Evolutionary conservation across 2,888 invertebrate genomes (phyloP).

Genomic region (Gnatocerus cornutus): DNA sequence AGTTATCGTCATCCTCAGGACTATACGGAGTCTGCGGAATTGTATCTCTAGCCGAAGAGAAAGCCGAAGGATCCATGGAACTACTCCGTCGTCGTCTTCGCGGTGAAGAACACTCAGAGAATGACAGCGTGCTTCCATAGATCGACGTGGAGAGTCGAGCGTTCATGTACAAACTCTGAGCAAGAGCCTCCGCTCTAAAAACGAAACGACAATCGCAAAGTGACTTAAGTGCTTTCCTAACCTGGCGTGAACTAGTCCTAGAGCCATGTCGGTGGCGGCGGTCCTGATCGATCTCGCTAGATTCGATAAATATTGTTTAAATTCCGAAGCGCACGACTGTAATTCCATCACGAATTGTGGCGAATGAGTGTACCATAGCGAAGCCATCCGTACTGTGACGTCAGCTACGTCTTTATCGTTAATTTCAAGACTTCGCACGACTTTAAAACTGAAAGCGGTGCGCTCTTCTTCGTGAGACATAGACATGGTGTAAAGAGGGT

Average conservation of each 20-base stretch:
- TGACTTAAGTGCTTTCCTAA: constrained; percentile 42
- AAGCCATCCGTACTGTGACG: constrained; percentile 81
- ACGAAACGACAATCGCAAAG: not conserved
- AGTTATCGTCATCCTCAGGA: constrained; percentile 64
- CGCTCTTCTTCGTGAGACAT: constrained; percentile 62
- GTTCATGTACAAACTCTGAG: constrained; percentile 75
- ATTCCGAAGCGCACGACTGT: constrained; percentile 91
- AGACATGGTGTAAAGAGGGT: constrained; percentile 68
- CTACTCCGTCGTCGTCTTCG: constrained; percentile 70
- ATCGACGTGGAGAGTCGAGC: constrained; percentile 72
- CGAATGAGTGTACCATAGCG: constrained; percentile 95
- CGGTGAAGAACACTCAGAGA: constrained; percentile 70
- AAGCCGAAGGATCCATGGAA: constrained; percentile 66
- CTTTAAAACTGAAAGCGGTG: constrained; percentile 75
- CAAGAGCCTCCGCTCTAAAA: constrained; percentile 73
- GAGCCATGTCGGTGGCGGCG: constrained; percentile 95
- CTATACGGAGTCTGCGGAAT: constrained; percentile 70
- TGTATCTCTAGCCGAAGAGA: constrained; percentile 67
- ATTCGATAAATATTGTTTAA: constrained; percentile 89
- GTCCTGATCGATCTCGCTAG: constrained; percentile 89
- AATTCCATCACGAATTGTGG: constrained; percentile 89
- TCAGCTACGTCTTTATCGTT: constrained; percentile 63
- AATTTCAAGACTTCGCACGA: constrained; percentile 65
- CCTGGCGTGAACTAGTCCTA: constrained; percentile 87
- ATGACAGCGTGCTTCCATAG: constrained; percentile 68